Evolutionary conservation across 2,888 invertebrate species (phyloP).

Genomic region (Erebia ligea): DNA sequence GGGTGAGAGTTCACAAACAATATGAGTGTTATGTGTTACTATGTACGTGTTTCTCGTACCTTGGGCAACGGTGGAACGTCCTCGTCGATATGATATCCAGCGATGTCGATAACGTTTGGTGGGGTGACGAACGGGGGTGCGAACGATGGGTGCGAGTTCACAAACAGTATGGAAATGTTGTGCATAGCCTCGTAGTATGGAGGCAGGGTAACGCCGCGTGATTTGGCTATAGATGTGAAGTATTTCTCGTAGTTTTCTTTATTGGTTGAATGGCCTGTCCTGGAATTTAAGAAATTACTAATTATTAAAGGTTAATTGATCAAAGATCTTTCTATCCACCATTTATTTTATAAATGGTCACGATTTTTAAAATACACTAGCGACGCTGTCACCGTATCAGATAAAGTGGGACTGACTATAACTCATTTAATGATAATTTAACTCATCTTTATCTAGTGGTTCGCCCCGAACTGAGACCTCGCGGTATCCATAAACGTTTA

Average conservation of each 20-base stretch:
- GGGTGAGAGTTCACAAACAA: too few relatives aligned
- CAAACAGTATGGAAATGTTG: conserved; percentile 57
- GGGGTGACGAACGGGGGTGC: conserved; percentile 51
- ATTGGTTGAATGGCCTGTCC: not conserved
- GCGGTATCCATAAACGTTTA: too few relatives aligned
- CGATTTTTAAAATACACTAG: too few relatives aligned
- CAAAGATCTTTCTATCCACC: too few relatives aligned
- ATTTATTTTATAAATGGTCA: too few relatives aligned
- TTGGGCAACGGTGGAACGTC: conserved; percentile 54
- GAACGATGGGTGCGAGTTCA: conserved; percentile 59
- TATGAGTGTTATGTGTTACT: too few relatives aligned
- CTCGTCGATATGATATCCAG: conserved; percentile 62
- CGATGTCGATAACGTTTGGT: conserved; percentile 60
- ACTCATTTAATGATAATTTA: too few relatives aligned
- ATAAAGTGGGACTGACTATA: too few relatives aligned
- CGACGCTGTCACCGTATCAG: too few relatives aligned
- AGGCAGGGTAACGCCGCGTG: conserved; percentile 51
- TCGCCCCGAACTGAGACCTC: too few relatives aligned
- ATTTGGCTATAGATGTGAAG: conserved; percentile 51
- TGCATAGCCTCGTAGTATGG: conserved; percentile 48
- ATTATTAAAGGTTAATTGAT: too few relatives aligned
- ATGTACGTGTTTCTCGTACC: conserved; percentile 45
- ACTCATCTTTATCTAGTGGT: too few relatives aligned
- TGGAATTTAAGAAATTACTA: conserved; percentile 8
- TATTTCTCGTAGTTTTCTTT: conserved; percentile 45